Percentiles rank a stretch among this genome's conserved stretches.
Conservation (phyloP, 2,797 vertebrate species). For the Chromis chromis region DNA sequence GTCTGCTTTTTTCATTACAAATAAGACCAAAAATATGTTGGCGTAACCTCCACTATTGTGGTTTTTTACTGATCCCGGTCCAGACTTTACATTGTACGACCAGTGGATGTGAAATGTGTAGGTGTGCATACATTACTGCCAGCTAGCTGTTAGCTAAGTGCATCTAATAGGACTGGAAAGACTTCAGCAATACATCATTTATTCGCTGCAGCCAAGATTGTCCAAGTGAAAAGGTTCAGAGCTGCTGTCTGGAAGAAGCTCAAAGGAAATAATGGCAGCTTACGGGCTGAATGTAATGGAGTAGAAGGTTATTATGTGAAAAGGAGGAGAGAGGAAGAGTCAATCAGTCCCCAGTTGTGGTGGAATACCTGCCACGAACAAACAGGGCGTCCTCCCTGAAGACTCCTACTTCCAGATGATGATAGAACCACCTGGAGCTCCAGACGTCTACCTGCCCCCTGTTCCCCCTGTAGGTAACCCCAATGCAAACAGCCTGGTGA, state of each 20-base stretch:
- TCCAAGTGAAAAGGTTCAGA: conserved; percentile 46
- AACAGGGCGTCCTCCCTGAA: conserved; percentile 3
- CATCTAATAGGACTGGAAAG: conserved; percentile 37
- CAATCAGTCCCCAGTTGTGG: conserved; percentile 8
- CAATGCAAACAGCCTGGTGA: conserved; percentile 39
- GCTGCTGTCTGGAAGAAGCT: conserved; percentile 42
- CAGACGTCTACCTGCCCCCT: conserved; percentile 52
- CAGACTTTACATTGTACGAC: conserved; percentile 30
- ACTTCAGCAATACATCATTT: conserved; percentile 13
- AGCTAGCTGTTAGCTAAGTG: not conserved
- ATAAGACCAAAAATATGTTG: conserved; percentile 49
- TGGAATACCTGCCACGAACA: conserved; percentile 22
- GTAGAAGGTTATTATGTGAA: conserved; percentile 29
- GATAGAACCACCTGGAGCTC: conserved; percentile 61
- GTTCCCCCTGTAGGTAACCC: conserved; percentile 27
- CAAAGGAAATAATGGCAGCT: conserved; percentile 43
- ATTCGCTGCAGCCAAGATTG: conserved; percentile 29
- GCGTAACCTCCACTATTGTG: conserved; percentile 16
- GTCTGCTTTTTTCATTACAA: conserved; percentile 76
- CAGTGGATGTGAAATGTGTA: conserved; percentile 38
- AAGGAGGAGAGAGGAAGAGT: conserved; percentile 32
- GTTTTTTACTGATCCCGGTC: conserved; percentile 17
- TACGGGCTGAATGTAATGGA: conserved; percentile 28
- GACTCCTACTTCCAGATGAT: conserved; percentile 42
- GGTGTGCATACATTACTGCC: conserved; percentile 19